Percentiles rank a stretch among this genome's conserved stretches.
Evolutionary conservation across 1,140 invertebrate genomes (phyloP).

Genomic region (Pygmarrhopalites habei): DNA sequence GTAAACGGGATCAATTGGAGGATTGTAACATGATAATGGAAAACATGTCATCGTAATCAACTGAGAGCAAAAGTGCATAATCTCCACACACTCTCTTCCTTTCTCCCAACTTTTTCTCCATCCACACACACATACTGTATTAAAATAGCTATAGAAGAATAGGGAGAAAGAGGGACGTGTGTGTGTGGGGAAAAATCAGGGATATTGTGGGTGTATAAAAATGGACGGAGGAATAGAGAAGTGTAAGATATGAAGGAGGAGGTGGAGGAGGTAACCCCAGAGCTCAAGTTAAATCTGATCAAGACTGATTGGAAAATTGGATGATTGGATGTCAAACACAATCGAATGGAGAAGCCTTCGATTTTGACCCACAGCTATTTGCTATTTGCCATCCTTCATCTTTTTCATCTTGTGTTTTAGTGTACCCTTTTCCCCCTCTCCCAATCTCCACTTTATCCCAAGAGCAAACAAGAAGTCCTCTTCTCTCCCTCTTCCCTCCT

Average conservation of each 20-base stretch:
- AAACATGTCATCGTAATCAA: too few species aligned
- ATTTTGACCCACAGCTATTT: slow-evolving; percentile 5
- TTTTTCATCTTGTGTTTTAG: background rate
- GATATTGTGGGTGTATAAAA: too few species aligned
- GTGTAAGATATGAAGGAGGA: too few species aligned
- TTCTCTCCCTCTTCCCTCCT: too few species aligned
- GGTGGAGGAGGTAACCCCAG: background rate
- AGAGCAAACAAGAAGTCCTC: background rate
- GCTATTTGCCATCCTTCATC: background rate
- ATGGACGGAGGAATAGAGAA: too few species aligned
- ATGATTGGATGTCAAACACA: slow-evolving; percentile 31
- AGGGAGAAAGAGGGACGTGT: background rate
- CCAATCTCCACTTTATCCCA: slow-evolving; percentile 3
- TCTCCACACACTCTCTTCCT: too few species aligned
- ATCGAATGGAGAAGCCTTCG: background rate
- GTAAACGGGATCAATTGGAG: too few species aligned
- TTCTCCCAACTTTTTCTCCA: too few species aligned
- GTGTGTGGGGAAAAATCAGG: background rate
- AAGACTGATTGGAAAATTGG: slow-evolving; percentile 22
- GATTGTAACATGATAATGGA: too few species aligned
- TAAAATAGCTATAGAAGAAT: too few species aligned
- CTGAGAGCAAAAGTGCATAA: too few species aligned
- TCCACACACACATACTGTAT: too few species aligned
- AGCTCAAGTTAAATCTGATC: slow-evolving; percentile 6
- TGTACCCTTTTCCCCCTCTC: background rate